These are phyloP conservation scores for Dendroctonus valens DNA, from an alignment of 1,140 invertebrate species.

Conservation along the genomic window DNA sequence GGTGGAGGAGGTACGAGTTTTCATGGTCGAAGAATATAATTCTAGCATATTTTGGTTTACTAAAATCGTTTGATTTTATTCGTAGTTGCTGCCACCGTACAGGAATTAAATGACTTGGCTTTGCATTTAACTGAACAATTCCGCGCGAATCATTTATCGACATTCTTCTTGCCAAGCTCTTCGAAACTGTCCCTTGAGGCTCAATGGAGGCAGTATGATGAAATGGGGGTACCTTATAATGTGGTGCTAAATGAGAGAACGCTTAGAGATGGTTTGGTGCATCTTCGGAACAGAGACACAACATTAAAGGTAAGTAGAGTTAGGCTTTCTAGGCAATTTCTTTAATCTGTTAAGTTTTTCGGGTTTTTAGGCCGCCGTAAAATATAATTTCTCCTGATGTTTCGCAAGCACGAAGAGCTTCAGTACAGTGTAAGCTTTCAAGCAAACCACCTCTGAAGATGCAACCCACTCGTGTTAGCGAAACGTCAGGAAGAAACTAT, in stretches of 20 bases:
- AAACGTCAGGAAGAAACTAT: no score
- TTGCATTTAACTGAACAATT: conserved; percentile 55
- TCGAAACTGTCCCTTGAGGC: conserved; percentile 36
- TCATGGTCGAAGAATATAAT: not conserved
- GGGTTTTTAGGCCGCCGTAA: no score
- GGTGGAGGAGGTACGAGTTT: conserved; percentile 44
- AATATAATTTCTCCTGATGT: no score
- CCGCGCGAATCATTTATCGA: conserved; percentile 53
- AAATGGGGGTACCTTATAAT: conserved; percentile 66
- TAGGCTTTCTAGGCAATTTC: no score
- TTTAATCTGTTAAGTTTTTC: no score
- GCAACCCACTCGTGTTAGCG: no score
- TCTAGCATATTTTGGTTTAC: not conserved
- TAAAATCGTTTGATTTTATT: conserved; percentile 22
- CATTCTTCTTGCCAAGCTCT: conserved; percentile 43
- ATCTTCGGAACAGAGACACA: conserved; percentile 70
- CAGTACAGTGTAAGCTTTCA: no score
- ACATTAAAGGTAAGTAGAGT: conserved; percentile 62
- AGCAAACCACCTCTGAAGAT: no score
- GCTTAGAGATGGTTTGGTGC: conserved; percentile 68
- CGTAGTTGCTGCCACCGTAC: conserved; percentile 30
- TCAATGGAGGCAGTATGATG: conserved; percentile 48
- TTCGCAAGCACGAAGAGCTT: no score
- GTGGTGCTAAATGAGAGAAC: conserved; percentile 63
- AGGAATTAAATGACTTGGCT: conserved; percentile 55